Evolutionary conservation across 2,888 invertebrate species (phyloP).

Genomic region (Platynereis dumerilii): DNA sequence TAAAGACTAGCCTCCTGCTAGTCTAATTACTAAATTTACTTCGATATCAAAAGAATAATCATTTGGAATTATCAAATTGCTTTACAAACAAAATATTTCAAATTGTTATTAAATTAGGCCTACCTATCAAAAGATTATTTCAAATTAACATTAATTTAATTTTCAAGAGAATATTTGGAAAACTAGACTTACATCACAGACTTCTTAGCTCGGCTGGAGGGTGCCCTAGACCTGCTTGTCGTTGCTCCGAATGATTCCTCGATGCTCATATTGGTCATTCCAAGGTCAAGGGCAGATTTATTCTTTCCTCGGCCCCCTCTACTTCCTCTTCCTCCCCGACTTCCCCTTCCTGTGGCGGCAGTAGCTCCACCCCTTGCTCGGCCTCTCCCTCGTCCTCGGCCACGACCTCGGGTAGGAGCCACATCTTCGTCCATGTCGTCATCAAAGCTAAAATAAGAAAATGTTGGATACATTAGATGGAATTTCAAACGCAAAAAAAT

Average conservation of each 20-base stretch:
- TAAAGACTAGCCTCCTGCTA: no score
- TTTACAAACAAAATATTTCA: no score
- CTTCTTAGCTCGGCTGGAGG: background rate
- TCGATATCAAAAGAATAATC: no score
- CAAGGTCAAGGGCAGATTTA: conserved; percentile 2
- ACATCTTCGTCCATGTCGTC: background rate
- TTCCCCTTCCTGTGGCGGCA: conserved; percentile 10
- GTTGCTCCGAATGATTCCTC: conserved; percentile 3
- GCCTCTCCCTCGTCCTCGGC: conserved; percentile 15
- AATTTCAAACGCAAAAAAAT: background rate
- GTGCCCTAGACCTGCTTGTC: background rate
- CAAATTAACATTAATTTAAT: no score
- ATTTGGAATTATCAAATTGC: no score
- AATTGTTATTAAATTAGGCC: no score
- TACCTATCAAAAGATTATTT: no score
- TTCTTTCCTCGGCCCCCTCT: conserved; percentile 10
- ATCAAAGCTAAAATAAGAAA: background rate
- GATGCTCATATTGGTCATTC: conserved; percentile 5
- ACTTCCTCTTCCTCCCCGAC: conserved; percentile 21
- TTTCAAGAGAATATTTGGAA: no score
- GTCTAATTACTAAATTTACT: no score
- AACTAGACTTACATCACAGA: background rate
- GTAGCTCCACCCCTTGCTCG: conserved; percentile 9
- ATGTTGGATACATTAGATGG: no score
- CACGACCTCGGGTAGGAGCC: conserved; percentile 8